Evolutionary conservation across 2,888 invertebrate species (phyloP), one percentile per base, ranked within the genome.

Genomic region (Leptopilina myrica): DNA sequence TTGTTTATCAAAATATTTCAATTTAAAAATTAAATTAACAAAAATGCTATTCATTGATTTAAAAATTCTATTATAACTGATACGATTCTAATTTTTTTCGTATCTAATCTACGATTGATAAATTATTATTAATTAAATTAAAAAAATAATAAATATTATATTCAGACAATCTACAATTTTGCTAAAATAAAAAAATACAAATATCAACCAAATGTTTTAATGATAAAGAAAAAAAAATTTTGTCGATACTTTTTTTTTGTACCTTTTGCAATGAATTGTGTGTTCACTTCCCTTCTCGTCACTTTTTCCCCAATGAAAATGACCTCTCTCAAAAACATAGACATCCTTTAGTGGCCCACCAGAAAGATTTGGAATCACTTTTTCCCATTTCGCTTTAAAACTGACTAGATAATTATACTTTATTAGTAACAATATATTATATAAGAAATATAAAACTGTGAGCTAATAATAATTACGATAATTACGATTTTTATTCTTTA

Each of bases 281-380:
- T 64, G 64, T 64, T 40, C 64, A 64, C 64, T 64, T 33, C 64
- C 64, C 40, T 64, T 40, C 9, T 64, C 6, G 20, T 26, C 64
- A 64, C 4, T 14, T 64, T 26, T 33, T 5, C 64, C 64, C 64
- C 64, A 64, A 64, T 64, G 64, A 64, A 64, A 64, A 33, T 64
- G 64, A 33, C 26, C 64, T 64, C 26, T 26, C 26, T 64, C 64
- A 14, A 64, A 64, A 20, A 64, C 12, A 12, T 64, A 64, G 5
- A 6, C 20, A 64, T 33, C 64, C 4, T 64, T 33, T 9, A 64
- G 6, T 12, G 64, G 64, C 4, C 64, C 64, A 20, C 40, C 33
- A 64, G 33, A 33, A 64, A 64, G 0, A 64, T 14, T 20, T 12
- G 64, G 64, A 5, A 14, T 26, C 8, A 5, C 3, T 64, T 33